phyloP scores from a whole-genome alignment of 2,113 vertebrate genomes.

The Penelope pileata region DNA sequence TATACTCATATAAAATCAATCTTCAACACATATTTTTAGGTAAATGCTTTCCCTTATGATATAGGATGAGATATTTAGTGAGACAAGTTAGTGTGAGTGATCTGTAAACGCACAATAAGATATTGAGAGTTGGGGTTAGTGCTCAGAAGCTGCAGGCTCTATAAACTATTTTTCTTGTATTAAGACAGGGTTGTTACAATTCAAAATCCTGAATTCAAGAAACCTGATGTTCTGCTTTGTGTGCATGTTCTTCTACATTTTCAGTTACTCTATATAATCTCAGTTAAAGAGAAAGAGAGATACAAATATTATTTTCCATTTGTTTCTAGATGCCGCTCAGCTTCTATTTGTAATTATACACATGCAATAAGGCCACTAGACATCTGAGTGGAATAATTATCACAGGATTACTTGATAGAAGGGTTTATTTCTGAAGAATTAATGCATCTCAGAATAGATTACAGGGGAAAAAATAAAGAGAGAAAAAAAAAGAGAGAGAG shows the following conservation, averaged over 20 bases:
- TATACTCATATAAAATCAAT: neutral
- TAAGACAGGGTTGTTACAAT: neutral
- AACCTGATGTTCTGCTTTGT: accelerated
- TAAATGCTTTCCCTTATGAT: neutral
- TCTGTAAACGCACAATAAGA: neutral
- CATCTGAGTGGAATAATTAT: neutral
- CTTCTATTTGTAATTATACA: neutral
- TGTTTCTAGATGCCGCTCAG: neutral
- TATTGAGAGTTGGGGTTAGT: neutral
- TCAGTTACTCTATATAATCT: neutral
- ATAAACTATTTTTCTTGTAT: neutral
- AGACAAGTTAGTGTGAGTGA: neutral
- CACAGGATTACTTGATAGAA: neutral
- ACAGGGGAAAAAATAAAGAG: neutral
- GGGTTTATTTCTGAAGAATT: neutral
- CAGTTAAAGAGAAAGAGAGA: neutral
- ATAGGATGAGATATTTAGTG: neutral
- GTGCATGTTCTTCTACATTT: neutral
- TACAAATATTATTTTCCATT: neutral
- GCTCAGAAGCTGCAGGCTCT: neutral
- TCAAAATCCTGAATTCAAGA: neutral
- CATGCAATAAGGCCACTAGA: neutral
- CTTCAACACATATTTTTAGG: neutral
- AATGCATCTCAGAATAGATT: neutral
- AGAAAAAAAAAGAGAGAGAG: neutral